phyloP scores from a whole-genome alignment of 2,888 invertebrate species.

The Isoperla grammatica region DNA sequence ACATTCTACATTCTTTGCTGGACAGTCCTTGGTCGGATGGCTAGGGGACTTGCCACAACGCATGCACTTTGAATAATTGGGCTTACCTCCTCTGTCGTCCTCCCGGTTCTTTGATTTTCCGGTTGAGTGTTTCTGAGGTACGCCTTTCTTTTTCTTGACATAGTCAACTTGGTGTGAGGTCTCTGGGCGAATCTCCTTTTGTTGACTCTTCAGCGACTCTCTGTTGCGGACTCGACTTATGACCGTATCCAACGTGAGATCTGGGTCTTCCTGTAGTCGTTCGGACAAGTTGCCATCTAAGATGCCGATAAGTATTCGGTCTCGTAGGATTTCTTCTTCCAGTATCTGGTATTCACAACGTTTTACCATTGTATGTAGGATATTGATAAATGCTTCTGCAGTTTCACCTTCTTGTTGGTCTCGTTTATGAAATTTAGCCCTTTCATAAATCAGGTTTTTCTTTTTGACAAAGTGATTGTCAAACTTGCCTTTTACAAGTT shows the following conservation, averaged over 20 bases:
- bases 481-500: neutral
- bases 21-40: neutral
- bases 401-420: neutral
- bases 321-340: conserved; percentile 34
- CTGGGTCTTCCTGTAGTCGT: conserved; percentile 31
- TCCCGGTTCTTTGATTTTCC: too few species aligned
- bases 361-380: conserved; percentile 29
- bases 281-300: conserved; percentile 31
- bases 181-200: neutral
- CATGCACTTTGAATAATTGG: neutral
- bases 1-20: too few species aligned
- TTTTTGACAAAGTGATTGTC: conserved; percentile 30
- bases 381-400: neutral
- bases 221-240: conserved; percentile 29
- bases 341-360: conserved; percentile 31
- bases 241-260: conserved; percentile 29
- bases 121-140: too few species aligned
- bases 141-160: neutral
- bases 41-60: neutral
- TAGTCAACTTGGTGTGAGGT: neutral
- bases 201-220: conserved; percentile 29
- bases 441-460: conserved; percentile 33
- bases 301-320: conserved; percentile 34
- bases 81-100: too few species aligned
- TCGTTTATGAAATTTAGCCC: conserved; percentile 27